Evolutionary conservation across 2,113 vertebrate genomes (phyloP).

Genomic region (Myanophis thanlyinensis): DNA sequence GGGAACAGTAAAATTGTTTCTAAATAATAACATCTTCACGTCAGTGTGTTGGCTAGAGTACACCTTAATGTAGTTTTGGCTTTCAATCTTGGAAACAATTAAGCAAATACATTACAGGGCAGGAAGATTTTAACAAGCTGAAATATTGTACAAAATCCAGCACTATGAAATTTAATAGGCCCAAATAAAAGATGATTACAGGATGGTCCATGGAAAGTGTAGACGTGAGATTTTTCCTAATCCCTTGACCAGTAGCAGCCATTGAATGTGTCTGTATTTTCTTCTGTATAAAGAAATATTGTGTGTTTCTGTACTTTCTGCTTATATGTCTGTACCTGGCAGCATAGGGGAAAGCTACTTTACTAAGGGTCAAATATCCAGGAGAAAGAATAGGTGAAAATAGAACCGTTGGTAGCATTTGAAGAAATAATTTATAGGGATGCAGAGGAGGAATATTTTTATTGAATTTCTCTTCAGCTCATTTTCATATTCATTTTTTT

Average conservation of each 20-base stretch:
- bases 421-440: neutral
- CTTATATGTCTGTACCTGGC: neutral
- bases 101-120: neutral
- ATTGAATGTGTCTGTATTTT: neutral
- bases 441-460: neutral
- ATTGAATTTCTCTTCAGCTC: neutral
- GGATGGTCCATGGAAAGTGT: neutral
- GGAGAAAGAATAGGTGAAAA: neutral
- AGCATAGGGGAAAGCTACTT: neutral
- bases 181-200: neutral
- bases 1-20: neutral
- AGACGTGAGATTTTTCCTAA: no score
- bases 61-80: neutral
- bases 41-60: neutral
- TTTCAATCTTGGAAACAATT: neutral
- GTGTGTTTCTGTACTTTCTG: neutral
- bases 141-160: neutral
- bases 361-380: neutral
- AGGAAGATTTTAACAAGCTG: neutral
- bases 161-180: neutral
- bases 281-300: neutral
- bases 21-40: neutral
- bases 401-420: neutral
- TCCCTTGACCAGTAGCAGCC: no score
- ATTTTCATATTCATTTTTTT: no score